Conservation (phyloP, 2,797 vertebrate species). For the Anguilla megastoma region DNA sequence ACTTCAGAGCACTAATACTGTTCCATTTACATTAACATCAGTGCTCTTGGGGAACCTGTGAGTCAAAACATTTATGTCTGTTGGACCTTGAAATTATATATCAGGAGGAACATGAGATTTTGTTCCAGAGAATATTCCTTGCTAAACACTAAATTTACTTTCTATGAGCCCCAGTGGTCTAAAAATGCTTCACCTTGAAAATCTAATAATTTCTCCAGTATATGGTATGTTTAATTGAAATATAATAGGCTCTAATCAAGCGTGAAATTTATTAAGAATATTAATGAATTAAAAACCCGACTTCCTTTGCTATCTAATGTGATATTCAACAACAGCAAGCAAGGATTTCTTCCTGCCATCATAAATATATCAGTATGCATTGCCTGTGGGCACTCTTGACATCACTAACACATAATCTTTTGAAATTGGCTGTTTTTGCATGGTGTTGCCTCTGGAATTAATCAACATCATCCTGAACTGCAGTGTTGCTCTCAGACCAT, state of each 20-base stretch:
- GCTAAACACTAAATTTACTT: background rate
- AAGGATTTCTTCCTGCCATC: too few relatives aligned
- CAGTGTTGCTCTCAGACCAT: background rate
- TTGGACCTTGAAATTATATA: background rate
- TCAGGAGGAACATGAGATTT: background rate
- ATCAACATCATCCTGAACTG: background rate
- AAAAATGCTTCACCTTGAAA: background rate
- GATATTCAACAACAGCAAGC: too few relatives aligned
- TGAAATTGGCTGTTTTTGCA: too few relatives aligned
- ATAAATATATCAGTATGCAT: background rate
- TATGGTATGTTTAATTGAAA: background rate
- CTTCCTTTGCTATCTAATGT: background rate
- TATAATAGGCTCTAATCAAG: background rate
- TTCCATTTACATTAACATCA: background rate
- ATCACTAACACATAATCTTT: too few relatives aligned
- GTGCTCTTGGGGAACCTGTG: background rate
- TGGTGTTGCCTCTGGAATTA: background rate
- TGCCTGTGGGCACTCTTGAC: background rate
- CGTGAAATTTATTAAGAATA: too few relatives aligned
- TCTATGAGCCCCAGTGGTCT: background rate
- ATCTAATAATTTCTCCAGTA: background rate
- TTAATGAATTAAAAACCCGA: background rate
- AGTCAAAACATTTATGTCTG: background rate
- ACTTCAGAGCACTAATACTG: background rate
- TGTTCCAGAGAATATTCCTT: background rate